phyloP scores from a whole-genome alignment of 2,113 vertebrate species.

The Calypte anna region DNA sequence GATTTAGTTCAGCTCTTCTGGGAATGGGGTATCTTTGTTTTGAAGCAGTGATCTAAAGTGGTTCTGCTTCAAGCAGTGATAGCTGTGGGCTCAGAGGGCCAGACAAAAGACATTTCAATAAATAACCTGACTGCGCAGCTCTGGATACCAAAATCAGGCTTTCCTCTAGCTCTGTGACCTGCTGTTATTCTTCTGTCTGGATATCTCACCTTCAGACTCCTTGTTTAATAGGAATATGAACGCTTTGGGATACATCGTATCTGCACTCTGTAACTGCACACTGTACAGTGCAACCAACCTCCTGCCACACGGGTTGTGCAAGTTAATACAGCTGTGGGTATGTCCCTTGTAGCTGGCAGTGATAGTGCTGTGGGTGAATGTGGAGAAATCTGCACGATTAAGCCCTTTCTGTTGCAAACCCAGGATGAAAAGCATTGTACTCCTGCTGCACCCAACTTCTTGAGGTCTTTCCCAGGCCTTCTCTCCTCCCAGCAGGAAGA shows the following conservation, averaged over 20 bases:
- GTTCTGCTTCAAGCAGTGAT: not conserved
- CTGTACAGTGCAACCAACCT: not conserved
- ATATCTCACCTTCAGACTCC: not conserved
- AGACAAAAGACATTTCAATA: not conserved
- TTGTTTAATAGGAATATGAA: not conserved
- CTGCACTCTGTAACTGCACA: not conserved
- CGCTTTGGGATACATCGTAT: not conserved
- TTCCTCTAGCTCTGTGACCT: not conserved
- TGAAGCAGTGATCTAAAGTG: not conserved
- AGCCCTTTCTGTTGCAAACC: not conserved
- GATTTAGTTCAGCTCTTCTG: not conserved
- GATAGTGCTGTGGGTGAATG: not conserved
- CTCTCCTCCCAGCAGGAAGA: not conserved
- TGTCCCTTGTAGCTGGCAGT: not conserved
- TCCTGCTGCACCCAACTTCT: not conserved
- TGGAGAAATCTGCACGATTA: not conserved
- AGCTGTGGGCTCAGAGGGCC: not conserved
- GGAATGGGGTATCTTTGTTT: not conserved
- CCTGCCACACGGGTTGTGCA: not conserved
- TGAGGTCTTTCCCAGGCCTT: not conserved
- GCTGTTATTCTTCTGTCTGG: not conserved
- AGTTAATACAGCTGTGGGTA: not conserved
- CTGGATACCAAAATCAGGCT: not conserved
- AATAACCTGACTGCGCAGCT: not conserved
- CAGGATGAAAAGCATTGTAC: accelerated